Evolutionary conservation across 2,888 invertebrate genomes (phyloP).

Genomic region (Cheilosia impressa): DNA sequence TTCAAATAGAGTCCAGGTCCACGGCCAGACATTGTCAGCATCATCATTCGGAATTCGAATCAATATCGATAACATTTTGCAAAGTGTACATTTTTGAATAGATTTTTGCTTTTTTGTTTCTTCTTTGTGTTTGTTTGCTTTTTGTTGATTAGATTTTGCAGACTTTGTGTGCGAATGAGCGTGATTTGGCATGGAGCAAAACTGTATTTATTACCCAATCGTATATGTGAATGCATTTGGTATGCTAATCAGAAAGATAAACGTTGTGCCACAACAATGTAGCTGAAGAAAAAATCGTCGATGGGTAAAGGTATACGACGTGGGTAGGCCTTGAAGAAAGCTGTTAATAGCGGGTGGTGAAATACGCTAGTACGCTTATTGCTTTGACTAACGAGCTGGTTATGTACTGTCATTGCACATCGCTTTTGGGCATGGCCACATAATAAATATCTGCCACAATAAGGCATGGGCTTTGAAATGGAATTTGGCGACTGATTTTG

Average conservation of each 20-base stretch:
- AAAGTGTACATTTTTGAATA: conserved; percentile 51
- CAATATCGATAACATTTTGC: conserved; percentile 67
- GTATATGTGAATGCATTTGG: conserved; percentile 34
- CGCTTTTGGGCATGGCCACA: no score
- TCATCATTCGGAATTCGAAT: conserved; percentile 35
- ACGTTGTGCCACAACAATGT: conserved; percentile 29
- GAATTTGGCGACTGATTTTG: no score
- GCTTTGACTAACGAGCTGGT: background rate
- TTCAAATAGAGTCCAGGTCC: conserved; percentile 51
- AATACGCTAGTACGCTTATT: conserved; percentile 1
- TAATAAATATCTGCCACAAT: no score
- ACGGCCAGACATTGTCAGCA: conserved; percentile 27
- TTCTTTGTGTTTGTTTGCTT: conserved; percentile 23
- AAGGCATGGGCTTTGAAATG: no score
- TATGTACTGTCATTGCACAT: no score
- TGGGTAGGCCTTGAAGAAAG: conserved; percentile 35
- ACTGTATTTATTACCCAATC: conserved; percentile 3
- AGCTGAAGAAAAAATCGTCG: conserved; percentile 22
- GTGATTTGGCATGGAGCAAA: background rate
- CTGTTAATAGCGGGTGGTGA: conserved; percentile 9
- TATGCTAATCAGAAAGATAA: conserved; percentile 63
- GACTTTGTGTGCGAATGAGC: conserved; percentile 3
- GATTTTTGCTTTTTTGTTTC: conserved; percentile 16
- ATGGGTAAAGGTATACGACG: background rate
- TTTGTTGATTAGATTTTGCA: conserved; percentile 51